Base-by-base conservation (phyloP, 2,113 vertebrate species). In the Propithecus coquereli region DNA sequence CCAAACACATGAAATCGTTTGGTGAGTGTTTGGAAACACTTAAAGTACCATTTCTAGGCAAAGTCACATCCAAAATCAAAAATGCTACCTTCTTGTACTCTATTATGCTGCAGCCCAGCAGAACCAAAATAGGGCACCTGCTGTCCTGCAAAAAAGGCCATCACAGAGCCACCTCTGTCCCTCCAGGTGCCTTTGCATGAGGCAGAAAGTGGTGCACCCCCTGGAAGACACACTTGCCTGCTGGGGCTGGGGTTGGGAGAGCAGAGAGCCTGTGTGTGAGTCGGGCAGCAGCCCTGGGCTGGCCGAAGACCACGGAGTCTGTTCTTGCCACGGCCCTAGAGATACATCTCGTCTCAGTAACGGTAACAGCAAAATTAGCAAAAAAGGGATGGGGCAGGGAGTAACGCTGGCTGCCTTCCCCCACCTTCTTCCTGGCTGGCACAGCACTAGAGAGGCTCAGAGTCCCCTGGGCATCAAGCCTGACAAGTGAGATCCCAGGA, bases 391-490 rank as follows among this genome's bases (percentile, higher is more conserved):
- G 4, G 54, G 50, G 47, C 25, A 2, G 34, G 47, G 45, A 54
- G n/a, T 16, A 20, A n/a, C 2, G 14, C 32, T 5, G 57, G 13
- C 7, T 40, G 52, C 47, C 37, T 59, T 70, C 63, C 50, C 71
- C 23, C 23, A 1, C 43, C 20, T 23, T 47, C 0, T 1, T 34
- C 66, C 30, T 20, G 3, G 30, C 59, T 1, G 2, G n/a, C 40
- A 6, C 9, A 61, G 88, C 34, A 71, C 47, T 5, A 27, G 65
- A 80, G 43, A 61, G 30, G 68, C 57, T 30, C 27, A n/a, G 23
- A 10, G 52, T 43, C 16, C 54, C 27, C 10, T 1, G 7, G 17
- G 13, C 23, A 47, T 43, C 59, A 52, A 59, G 20, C 32, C 68
- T 77, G 34, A 74, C 25, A 68, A 90, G 37, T 3, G 27, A 87